phyloP scores from a whole-genome alignment of 1,140 invertebrate species.

The Drosophila nasuta region DNA sequence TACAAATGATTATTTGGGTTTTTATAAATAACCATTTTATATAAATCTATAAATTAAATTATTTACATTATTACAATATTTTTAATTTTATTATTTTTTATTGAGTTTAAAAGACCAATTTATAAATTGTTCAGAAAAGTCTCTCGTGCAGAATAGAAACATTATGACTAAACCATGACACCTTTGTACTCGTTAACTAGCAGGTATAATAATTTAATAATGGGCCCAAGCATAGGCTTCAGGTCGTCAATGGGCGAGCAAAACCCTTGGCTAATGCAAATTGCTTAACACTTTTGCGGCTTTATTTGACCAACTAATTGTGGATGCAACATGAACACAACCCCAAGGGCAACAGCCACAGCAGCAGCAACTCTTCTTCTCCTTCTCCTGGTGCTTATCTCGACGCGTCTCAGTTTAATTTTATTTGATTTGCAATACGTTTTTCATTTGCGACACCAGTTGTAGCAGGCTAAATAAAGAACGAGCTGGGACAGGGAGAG shows the following conservation, averaged over 20 bases:
- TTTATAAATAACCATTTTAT: too few species aligned
- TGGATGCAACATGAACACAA: conserved; percentile 48
- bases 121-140: too few species aligned
- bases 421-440: conserved; percentile 83
- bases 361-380: conserved; percentile 18
- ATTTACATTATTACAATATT: too few species aligned
- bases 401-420: conserved; percentile 74
- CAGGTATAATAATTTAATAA: too few species aligned
- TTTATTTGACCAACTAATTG: conserved; percentile 83
- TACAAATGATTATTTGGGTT: too few species aligned
- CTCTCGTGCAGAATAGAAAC: too few species aligned
- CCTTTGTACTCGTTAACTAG: too few species aligned
- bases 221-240: too few species aligned
- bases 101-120: too few species aligned
- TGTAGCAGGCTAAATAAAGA: neutral
- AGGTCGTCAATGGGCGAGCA: conserved; percentile 11
- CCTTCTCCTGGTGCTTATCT: neutral
- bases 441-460: conserved; percentile 76
- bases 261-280: conserved; percentile 74
- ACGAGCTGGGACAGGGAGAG: conserved; percentile 11
- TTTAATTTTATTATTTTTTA: too few species aligned
- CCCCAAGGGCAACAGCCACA: conserved; percentile 32
- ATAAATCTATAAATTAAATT: too few species aligned
- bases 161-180: too few species aligned
- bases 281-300: conserved; percentile 80